Evolutionary conservation across 2,888 invertebrate species (phyloP).

Genomic region (Macroteleia sp.): DNA sequence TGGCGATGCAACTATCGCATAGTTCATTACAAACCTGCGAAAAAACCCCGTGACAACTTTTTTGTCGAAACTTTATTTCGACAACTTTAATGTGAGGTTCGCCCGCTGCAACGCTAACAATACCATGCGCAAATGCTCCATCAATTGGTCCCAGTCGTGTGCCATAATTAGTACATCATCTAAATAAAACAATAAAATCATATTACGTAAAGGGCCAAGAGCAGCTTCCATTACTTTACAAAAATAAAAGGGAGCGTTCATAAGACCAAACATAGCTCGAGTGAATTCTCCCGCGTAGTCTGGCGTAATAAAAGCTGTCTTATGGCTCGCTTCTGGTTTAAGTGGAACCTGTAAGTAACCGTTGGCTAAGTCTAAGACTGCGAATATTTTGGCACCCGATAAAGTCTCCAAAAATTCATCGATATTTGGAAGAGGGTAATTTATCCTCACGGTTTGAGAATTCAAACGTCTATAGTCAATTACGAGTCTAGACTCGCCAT

Average conservation of each 20-base stretch:
- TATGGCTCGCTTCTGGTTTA: constrained; percentile 32
- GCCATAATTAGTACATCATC: too few relatives aligned
- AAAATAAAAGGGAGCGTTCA: constrained; percentile 72
- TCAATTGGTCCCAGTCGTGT: too few relatives aligned
- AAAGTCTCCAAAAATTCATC: constrained; percentile 14
- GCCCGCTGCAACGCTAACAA: too few relatives aligned
- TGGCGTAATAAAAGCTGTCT: constrained; percentile 67
- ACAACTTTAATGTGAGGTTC: too few relatives aligned
- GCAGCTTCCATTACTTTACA: constrained; percentile 49
- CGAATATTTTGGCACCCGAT: constrained; percentile 14
- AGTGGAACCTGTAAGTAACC: too few relatives aligned
- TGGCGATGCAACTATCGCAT: too few relatives aligned
- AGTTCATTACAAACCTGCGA: too few relatives aligned
- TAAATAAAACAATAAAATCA: too few relatives aligned
- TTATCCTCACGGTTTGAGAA: constrained; percentile 43
- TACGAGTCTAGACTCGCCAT: constrained; percentile 54
- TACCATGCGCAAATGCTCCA: too few relatives aligned
- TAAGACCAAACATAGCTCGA: constrained; percentile 69
- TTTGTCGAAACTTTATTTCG: too few relatives aligned
- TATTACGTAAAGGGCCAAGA: background rate
- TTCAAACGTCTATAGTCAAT: constrained; percentile 60
- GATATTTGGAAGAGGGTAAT: constrained; percentile 50
- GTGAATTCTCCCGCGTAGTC: constrained; percentile 68
- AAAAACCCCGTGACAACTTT: too few relatives aligned
- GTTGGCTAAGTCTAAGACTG: too few relatives aligned